Evolutionary conservation across 2,888 invertebrate species (phyloP).

Genomic region (Platycheirus albimanus): DNA sequence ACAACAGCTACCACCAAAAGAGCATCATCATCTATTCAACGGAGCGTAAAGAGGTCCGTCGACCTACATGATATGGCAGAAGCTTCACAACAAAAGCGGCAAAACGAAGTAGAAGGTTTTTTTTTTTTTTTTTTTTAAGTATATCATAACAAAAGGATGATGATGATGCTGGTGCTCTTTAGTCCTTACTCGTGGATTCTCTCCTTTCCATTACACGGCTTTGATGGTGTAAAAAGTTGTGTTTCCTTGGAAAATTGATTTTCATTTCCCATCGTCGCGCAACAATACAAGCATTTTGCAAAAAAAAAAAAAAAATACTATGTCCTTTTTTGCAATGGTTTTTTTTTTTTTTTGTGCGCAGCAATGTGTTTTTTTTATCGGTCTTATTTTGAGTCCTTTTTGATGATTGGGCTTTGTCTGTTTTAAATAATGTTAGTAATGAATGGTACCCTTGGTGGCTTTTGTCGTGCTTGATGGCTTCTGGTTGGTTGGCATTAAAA

Average conservation of each 20-base stretch:
- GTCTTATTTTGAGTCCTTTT: constrained; percentile 3
- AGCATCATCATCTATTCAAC: constrained; percentile 73
- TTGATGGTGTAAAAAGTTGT: constrained; percentile 58
- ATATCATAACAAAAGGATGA: constrained; percentile 47
- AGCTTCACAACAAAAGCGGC: constrained; percentile 30
- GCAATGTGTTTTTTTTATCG: constrained; percentile 8
- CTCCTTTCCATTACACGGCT: constrained; percentile 11
- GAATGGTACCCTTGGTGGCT: too few relatives aligned
- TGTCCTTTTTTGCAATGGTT: background rate
- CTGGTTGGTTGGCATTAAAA: too few relatives aligned
- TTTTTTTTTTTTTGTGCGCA: constrained; percentile 13
- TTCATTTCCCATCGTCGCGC: constrained; percentile 70
- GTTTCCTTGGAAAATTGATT: constrained; percentile 71
- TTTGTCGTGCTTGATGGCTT: too few relatives aligned
- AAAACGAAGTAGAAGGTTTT: constrained; percentile 7
- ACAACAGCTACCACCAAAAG: constrained; percentile 73
- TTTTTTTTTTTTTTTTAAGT: constrained; percentile 20
- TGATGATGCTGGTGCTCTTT: constrained; percentile 17
- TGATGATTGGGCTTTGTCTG: background rate
- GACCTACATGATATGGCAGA: constrained; percentile 56
- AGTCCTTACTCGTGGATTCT: constrained; percentile 15
- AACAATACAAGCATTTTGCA: too few relatives aligned
- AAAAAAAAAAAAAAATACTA: constrained; percentile 8
- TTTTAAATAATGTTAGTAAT: too few relatives aligned
- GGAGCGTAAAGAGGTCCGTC: constrained; percentile 73